Percentiles rank a stretch among this genome's conserved stretches.
These are phyloP conservation scores for Pheosia tremula DNA, from an alignment of 2,888 invertebrate species.

Conservation along the genomic window DNA sequence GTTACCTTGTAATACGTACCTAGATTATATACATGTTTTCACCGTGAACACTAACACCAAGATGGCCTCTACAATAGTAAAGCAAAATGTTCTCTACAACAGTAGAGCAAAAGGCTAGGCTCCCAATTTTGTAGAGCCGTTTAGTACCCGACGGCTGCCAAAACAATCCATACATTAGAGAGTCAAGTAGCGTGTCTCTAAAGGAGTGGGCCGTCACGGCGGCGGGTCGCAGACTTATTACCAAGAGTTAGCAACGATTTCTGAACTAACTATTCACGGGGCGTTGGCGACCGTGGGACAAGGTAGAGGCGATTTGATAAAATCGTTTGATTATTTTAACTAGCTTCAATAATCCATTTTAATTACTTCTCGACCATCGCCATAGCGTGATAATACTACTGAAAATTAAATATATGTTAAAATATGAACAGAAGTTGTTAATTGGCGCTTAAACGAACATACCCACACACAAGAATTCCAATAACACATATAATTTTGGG, in stretches of 20 bases:
- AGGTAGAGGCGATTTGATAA: constrained; percentile 20
- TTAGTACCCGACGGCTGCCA: constrained; percentile 27
- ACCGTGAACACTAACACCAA: no score
- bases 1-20: no score
- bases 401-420: no score
- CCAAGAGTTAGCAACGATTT: constrained; percentile 54
- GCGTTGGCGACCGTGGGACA: constrained; percentile 33
- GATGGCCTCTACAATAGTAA: background rate
- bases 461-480: no score
- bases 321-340: no score
- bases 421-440: no score
- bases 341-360: no score
- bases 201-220: constrained; percentile 61
- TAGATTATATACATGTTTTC: no score
- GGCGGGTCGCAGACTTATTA: constrained; percentile 61
- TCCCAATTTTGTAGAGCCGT: constrained; percentile 2
- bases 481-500: no score
- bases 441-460: no score
- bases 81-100: background rate
- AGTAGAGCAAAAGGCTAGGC: background rate
- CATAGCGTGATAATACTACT: no score
- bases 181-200: constrained; percentile 66
- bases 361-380: no score
- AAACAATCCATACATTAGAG: constrained; percentile 68
- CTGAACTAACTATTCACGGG: constrained; percentile 54